Conservation (phyloP, 2,888 invertebrate genomes). For the Amphipyra tragopoginis region DNA sequence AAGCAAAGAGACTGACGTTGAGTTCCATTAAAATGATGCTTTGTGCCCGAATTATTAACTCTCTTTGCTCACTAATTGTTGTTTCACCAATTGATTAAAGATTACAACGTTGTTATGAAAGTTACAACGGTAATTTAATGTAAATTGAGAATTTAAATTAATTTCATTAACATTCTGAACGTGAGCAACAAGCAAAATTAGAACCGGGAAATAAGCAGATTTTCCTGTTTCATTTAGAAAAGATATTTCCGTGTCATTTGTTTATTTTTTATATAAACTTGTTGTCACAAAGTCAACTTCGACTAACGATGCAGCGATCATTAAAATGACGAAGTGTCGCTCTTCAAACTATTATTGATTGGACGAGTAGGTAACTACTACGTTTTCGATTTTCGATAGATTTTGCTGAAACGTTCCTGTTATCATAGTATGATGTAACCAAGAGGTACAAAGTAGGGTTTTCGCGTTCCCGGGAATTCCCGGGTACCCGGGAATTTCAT, state of each 20-base stretch:
- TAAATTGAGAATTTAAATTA: conserved; percentile 39
- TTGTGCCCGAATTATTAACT: conserved; percentile 1
- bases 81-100: conserved; percentile 28
- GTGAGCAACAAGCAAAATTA: conserved; percentile 27
- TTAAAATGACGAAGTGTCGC: conserved; percentile 40
- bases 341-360: conserved; percentile 18
- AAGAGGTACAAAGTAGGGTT: no score
- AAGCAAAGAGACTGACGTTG: no score
- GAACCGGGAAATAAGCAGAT: conserved; percentile 19
- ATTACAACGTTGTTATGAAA: conserved; percentile 38
- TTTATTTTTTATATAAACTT: conserved; percentile 5
- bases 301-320: conserved; percentile 36
- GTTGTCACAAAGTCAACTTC: conserved; percentile 5
- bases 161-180: conserved; percentile 41
- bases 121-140: conserved; percentile 40
- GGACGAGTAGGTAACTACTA: conserved; percentile 6
- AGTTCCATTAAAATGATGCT: no score
- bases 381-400: not conserved
- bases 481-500: no score
- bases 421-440: no score
- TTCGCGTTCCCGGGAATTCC: no score
- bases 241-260: not conserved
- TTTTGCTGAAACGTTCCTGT: no score
- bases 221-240: conserved; percentile 14
- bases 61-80: conserved; percentile 10